phyloP scores from a whole-genome alignment of 2,113 vertebrate species.

The Phoenicopterus ruber region DNA sequence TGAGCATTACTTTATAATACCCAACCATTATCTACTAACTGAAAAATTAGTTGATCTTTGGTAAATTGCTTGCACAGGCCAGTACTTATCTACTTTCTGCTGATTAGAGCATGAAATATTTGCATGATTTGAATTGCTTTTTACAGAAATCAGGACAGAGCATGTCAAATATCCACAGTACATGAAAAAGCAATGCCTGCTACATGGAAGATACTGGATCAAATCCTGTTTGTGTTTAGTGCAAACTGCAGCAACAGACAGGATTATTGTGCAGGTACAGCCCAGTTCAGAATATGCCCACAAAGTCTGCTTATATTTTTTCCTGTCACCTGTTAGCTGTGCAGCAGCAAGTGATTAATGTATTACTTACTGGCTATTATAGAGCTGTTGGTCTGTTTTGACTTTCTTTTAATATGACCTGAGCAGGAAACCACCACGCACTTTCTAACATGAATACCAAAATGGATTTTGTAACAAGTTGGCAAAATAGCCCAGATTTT shows the following conservation, averaged over 20 bases:
- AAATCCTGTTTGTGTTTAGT: neutral
- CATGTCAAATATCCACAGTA: constrained; percentile 25
- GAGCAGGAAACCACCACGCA: neutral
- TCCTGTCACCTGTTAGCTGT: neutral
- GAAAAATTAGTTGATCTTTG: constrained; percentile 66
- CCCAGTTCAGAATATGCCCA: neutral
- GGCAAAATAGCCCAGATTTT: neutral
- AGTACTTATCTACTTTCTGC: constrained; percentile 54
- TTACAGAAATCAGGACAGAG: constrained; percentile 43
- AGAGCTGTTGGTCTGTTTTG: neutral
- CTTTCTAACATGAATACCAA: constrained; percentile 2
- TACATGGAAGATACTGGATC: neutral
- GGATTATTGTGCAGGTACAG: neutral
- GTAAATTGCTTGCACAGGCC: constrained; percentile 45
- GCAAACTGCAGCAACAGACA: neutral
- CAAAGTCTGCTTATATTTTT: neutral
- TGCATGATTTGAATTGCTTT: constrained; percentile 50
- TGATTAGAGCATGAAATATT: constrained; percentile 60
- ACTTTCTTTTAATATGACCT: neutral
- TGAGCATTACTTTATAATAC: constrained; percentile 62
- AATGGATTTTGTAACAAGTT: neutral
- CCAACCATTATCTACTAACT: constrained; percentile 58
- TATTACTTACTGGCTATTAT: neutral
- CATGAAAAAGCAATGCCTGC: neutral
- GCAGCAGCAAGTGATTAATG: constrained; percentile 14